Evolutionary conservation across 2,113 vertebrate species (phyloP), one percentile per base, ranked within the genome.

Genomic region (Calypte anna): DNA sequence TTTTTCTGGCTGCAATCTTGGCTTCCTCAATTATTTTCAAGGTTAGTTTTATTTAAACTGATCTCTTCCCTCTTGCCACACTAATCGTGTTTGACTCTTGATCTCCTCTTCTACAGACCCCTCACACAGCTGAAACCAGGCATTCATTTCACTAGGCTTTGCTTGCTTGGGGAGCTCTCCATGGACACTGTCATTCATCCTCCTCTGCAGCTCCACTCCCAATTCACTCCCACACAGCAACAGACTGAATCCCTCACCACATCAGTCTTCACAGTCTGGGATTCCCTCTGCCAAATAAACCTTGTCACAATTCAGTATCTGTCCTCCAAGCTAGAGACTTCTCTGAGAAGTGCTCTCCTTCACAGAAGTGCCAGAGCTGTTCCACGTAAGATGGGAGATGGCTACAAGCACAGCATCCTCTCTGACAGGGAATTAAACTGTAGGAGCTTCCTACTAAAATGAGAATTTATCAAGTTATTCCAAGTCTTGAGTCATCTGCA

Each of bases 151-250:
- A 66, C 12, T 43, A 28, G 0, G 1, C 24, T 74, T 40, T 66
- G 11, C 28, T 51, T 77, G n/a, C 33, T 31, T 24, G 11, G 6
- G 5, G 16, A 69, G 6, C 20, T 5, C 63, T 38, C 38, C 8
- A 9, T 2, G 17, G 19, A 46, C 31, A 27, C 8, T 8, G 19
- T 20, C 24, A 0, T 0, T 23, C 8, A 8, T 15, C 48, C 14
- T 44, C 53, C 62, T 66, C 12, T 31, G 36, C 55, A 27, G 21
- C 28, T 84, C 21, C 50, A 9, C 27, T 61, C 28, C 23, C 44
- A 69, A 23, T 25, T 59, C 9, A 25, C 40, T 59, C 1, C 0
- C 25, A 61, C 0, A 0, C 33, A 67, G 46, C 38, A 54, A 23
- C n/a, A 40, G 50, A 22, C 28, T 22, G 21, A 81, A 68, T 40